Percentiles rank a stretch among this genome's conserved stretches.
Evolutionary conservation across 2,797 vertebrate genomes (phyloP).

Genomic region (Aldrovandia affinis): DNA sequence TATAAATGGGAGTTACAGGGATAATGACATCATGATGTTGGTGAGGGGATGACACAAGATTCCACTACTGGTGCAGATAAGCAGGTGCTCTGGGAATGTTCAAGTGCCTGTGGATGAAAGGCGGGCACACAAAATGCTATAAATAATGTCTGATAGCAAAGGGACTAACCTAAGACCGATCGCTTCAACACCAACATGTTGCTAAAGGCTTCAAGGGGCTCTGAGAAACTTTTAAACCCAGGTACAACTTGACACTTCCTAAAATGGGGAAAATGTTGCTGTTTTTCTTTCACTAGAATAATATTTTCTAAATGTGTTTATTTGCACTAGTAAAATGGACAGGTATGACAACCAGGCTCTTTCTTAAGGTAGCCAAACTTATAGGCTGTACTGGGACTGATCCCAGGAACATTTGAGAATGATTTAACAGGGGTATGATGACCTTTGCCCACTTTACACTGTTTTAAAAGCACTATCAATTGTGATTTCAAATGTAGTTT

Average conservation of each 20-base stretch:
- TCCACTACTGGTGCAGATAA: slow-evolving; percentile 40
- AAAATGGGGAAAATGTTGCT: background rate
- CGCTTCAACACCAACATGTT: background rate
- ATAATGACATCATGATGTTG: slow-evolving; percentile 55
- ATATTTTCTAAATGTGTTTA: background rate
- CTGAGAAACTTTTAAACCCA: slow-evolving; percentile 13
- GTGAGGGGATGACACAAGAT: slow-evolving; percentile 42
- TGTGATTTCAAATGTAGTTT: too few species aligned
- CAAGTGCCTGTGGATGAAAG: slow-evolving; percentile 47
- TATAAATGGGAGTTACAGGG: slow-evolving; percentile 50
- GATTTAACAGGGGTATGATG: background rate
- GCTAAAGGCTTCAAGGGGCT: slow-evolving; percentile 15
- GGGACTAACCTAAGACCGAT: slow-evolving; percentile 20
- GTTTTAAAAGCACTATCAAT: too few species aligned
- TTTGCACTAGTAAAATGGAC: too few species aligned
- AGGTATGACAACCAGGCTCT: too few species aligned
- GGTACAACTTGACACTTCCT: background rate
- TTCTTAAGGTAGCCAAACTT: too few species aligned
- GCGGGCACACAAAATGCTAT: slow-evolving; percentile 52
- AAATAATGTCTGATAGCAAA: slow-evolving; percentile 47
- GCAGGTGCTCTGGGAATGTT: slow-evolving; percentile 50
- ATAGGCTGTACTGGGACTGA: too few species aligned
- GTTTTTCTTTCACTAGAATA: background rate
- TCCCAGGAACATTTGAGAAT: background rate
- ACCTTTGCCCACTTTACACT: background rate